These are phyloP conservation scores for Scaptomyza tumidula DNA, from an alignment of 2,888 invertebrate species.

Conservation along the genomic window DNA sequence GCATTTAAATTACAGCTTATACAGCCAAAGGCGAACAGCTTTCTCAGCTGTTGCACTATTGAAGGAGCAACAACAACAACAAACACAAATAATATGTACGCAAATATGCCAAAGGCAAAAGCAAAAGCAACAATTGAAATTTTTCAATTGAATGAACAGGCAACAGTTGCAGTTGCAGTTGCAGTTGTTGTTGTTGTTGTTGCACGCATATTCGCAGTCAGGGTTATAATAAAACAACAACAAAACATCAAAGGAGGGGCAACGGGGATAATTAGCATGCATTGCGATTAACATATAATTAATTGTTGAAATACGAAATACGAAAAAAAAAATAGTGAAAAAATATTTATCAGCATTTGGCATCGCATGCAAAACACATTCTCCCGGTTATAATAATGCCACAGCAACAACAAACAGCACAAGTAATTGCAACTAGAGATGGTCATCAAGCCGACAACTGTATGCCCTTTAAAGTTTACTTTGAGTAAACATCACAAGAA, in stretches of 20 bases:
- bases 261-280: slow-evolving; percentile 78
- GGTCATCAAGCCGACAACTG: neutral
- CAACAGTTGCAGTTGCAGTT: slow-evolving; percentile 38
- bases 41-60: slow-evolving; percentile 30
- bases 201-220: slow-evolving; percentile 76
- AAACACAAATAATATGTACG: slow-evolving; percentile 60
- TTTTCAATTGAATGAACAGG: slow-evolving; percentile 80
- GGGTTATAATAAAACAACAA: slow-evolving; percentile 62
- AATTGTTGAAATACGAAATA: slow-evolving; percentile 66
- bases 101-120: slow-evolving; percentile 71
- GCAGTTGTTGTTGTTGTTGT: slow-evolving; percentile 33
- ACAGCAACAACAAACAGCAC: slow-evolving; percentile 43
- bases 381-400: slow-evolving; percentile 39
- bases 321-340: slow-evolving; percentile 43
- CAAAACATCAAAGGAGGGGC: slow-evolving; percentile 16
- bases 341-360: slow-evolving; percentile 63
- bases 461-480: slow-evolving; percentile 17
- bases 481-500: too few species aligned
- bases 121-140: slow-evolving; percentile 67
- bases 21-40: slow-evolving; percentile 14
- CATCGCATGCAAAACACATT: slow-evolving; percentile 80
- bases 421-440: neutral
- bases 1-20: slow-evolving; percentile 41
- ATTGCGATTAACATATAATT: slow-evolving; percentile 81
- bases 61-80: slow-evolving; percentile 19